Evolutionary conservation across 2,113 vertebrate species (phyloP).

Genomic region (Chelonoidis abingdonii): DNA sequence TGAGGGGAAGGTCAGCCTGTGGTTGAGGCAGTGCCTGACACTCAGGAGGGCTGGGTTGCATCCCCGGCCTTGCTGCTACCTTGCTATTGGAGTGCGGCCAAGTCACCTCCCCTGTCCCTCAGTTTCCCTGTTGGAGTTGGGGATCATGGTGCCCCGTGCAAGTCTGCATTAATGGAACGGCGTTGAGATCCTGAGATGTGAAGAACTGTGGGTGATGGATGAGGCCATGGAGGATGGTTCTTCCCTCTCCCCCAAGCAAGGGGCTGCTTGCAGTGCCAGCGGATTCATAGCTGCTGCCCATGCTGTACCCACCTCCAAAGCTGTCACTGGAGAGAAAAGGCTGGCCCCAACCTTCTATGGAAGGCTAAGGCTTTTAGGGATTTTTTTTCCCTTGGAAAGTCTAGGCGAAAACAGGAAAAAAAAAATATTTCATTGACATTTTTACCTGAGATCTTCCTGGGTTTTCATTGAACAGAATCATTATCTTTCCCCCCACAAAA

Average conservation of each 20-base stretch:
- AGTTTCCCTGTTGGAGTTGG: neutral
- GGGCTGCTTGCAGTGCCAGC: neutral
- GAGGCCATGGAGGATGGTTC: neutral
- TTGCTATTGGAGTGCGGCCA: neutral
- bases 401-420: neutral
- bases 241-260: neutral
- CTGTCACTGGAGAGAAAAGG: neutral
- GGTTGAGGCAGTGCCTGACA: neutral
- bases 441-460: neutral
- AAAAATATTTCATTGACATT: neutral
- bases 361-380: no score
- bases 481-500: neutral
- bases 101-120: neutral
- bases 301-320: neutral
- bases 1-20: neutral
- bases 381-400: neutral
- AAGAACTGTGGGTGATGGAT: neutral
- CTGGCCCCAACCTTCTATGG: neutral
- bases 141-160: neutral
- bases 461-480: neutral
- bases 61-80: neutral
- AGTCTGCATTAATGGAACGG: neutral
- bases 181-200: neutral
- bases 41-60: neutral
- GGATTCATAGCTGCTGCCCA: neutral